Base-by-base conservation (phyloP, 2,888 invertebrate species). In the Candidula unifasciata region DNA sequence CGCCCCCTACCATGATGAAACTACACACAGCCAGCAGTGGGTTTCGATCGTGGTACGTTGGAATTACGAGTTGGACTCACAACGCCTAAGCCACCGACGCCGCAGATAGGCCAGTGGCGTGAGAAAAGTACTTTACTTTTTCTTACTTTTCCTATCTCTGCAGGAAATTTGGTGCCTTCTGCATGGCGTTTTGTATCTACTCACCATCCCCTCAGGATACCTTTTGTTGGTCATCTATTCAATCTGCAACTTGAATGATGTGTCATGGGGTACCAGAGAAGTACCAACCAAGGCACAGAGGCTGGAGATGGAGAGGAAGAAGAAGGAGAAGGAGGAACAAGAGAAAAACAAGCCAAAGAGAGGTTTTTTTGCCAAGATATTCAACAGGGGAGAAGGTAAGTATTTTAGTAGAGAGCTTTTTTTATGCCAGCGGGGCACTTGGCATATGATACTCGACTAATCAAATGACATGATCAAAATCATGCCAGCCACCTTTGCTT, bases 321-420 rank as follows among this genome's bases (percentile, higher is more conserved):
- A 96, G 96, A 2, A 97, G 92, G 86, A 85, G 35, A 87, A 85
- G 35, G 96, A 96, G 78, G 88, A 89, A 74, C 87, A 96, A 93
- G 95, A 85, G 96, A 95, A 0, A 97, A 97, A 93, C 96, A 97
- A 97, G 93, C 96, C 97, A 90, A 97, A 96, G 90, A 89, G 35
- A 88, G 96, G 86, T 85, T 94, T 97, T 87, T 92, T 90, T 81
- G 83, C 82, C 18, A 69, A 80, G 27, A 83, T 79, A n/a, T 82
- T 80, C 35, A 74, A 84, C 71, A 80, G 69, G 21, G 83, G 83
- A 54, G 83, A 83, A 83, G 78, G 83, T 83, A 33, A 33, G 54
- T 16, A 18, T 6, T 44, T 44, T 44, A 10, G 44, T 44, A n/a
- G n/a, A n/a, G n/a, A n/a, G n/a, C n/a, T n/a, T n/a, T n/a, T n/a